Percentiles rank a stretch among this genome's conserved stretches.
phyloP scores from a whole-genome alignment of 2,888 invertebrate genomes.

The Mythimna impura region DNA sequence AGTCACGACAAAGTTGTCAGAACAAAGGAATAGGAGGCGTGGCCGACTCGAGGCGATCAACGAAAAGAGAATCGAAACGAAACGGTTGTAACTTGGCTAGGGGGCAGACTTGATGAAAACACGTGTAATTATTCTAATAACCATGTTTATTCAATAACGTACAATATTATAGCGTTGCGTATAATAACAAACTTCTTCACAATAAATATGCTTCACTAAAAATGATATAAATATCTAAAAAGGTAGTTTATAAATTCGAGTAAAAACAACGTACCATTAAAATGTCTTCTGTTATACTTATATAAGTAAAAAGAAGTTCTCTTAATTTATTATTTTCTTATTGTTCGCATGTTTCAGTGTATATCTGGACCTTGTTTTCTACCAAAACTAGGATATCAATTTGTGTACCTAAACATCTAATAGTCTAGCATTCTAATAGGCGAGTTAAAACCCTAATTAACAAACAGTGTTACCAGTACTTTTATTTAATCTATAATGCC shows the following conservation, averaged over 20 bases:
- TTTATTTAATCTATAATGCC: slow-evolving; percentile 2
- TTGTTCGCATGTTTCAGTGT: not conserved
- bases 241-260: slow-evolving; percentile 46
- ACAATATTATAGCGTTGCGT: slow-evolving; percentile 37
- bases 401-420: not conserved
- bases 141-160: slow-evolving; percentile 49
- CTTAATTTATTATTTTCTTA: not conserved
- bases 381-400: slow-evolving; percentile 23
- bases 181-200: slow-evolving; percentile 35
- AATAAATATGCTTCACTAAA: slow-evolving; percentile 56
- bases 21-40: no score
- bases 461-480: slow-evolving; percentile 39
- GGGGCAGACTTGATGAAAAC: slow-evolving; percentile 9
- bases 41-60: no score
- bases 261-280: slow-evolving; percentile 47
- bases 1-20: no score
- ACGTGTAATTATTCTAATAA: slow-evolving; percentile 35
- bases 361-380: slow-evolving; percentile 15
- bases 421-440: slow-evolving; percentile 55
- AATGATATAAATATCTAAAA: slow-evolving; percentile 38
- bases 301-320: not conserved
- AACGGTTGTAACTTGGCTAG: no score
- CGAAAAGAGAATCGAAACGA: no score
- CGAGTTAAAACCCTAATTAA: slow-evolving; percentile 22
- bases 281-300: slow-evolving; percentile 20